phyloP scores from a whole-genome alignment of 2,888 invertebrate genomes.

The Gari tellinella region DNA sequence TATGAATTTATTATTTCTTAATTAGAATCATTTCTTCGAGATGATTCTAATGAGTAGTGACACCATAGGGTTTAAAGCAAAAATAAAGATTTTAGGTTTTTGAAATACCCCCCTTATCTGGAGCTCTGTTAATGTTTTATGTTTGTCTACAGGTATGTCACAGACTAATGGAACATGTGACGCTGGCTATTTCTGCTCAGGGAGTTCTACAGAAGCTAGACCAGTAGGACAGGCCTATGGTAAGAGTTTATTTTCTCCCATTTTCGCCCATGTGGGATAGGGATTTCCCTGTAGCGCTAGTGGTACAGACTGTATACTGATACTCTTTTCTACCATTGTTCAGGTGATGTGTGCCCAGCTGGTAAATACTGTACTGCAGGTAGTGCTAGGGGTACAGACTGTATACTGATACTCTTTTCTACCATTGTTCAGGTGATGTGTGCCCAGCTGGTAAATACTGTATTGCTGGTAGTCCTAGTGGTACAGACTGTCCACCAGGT shows the following conservation, averaged over 20 bases:
- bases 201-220: constrained; percentile 93
- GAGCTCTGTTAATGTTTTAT: too few relatives aligned
- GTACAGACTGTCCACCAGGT: constrained; percentile 79
- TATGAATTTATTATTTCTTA: too few relatives aligned
- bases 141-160: constrained; percentile 61
- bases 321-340: neutral
- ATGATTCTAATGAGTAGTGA: too few relatives aligned
- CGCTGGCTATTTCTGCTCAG: constrained; percentile 87
- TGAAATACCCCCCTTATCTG: too few relatives aligned
- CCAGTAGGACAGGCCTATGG: constrained; percentile 75
- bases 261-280: too few relatives aligned
- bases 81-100: too few relatives aligned
- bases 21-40: too few relatives aligned
- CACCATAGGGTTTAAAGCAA: too few relatives aligned
- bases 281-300: too few relatives aligned
- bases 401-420: constrained; percentile 67
- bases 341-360: constrained; percentile 75
- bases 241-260: too few relatives aligned
- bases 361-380: constrained; percentile 77
- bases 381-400: constrained; percentile 73
- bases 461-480: constrained; percentile 70
- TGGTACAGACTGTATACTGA: too few relatives aligned
- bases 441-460: constrained; percentile 78
- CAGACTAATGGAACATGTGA: constrained; percentile 76
- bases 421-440: constrained; percentile 64